Base-by-base conservation (phyloP, 2,113 vertebrate species). In the Oryzias woworae region DNA sequence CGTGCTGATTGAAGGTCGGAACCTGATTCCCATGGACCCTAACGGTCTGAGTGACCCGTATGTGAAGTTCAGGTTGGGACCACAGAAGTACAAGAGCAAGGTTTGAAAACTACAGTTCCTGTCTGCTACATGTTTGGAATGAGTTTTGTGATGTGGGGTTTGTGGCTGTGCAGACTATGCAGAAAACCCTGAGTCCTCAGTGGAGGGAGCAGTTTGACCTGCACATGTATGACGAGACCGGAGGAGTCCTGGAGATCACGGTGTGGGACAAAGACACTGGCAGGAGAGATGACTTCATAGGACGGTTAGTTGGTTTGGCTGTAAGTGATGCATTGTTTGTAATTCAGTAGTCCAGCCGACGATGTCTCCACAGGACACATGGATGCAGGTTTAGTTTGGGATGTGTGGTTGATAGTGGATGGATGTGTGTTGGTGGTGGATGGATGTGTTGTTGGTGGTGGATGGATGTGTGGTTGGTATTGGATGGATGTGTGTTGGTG, bases 201-300 rank as follows among this genome's bases (percentile, higher is more conserved):
- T 98, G 96, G 96, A 93, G 94, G 57, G 95, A 98, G 77, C 94
- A 98, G 84, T 98, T 98, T 86, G 96, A 98, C 84, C 94, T 98
- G 63, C 94, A 97, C 75, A 91, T 97, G 66, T 94, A 93, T 65
- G 95, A 98, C 43, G 95, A 98, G 85, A 90, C 83, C 17, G 94
- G 92, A 8, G 95, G 93, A 36, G 76, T 94, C 71, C 84, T 98
- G 80, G 95, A 98, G 79, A 95, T 97, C 85, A 93, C 94, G 0
- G 95, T 96, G 24, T 98, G 97, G 97, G 95, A 98, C 91, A 94
- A 87, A 90, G 96, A 98, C 69, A 92, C 92, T 16, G 94, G 95
- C 42, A 92, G 94, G 83, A 95, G 87, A 46, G 96, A 98, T 78
- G 96, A 98, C 90, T 98, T 98, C 88, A 97, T 98, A 23, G 96